phyloP scores from a whole-genome alignment of 2,113 vertebrate species.

The Bostrychus sinensis region DNA sequence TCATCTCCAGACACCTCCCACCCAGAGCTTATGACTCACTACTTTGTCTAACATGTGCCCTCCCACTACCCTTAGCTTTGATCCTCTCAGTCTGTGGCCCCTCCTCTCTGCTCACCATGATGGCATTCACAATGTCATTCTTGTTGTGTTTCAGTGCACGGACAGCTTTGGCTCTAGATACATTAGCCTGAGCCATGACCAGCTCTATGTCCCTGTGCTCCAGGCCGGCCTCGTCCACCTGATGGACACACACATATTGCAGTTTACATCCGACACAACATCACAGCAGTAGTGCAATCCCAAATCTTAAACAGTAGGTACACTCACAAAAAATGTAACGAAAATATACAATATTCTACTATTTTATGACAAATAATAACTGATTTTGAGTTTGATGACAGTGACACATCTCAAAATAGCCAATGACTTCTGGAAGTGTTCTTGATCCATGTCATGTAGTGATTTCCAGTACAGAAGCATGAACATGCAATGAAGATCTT shows the following conservation, averaged over 20 bases:
- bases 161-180: constrained; percentile 92
- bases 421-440: too few relatives aligned
- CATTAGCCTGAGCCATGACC: constrained; percentile 97
- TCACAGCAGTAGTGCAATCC: constrained; percentile 6
- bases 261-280: background rate
- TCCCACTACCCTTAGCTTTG: constrained; percentile 20
- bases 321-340: too few relatives aligned
- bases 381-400: too few relatives aligned
- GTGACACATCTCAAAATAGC: too few relatives aligned
- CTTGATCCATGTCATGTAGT: too few relatives aligned
- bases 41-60: constrained; percentile 53
- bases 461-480: too few relatives aligned
- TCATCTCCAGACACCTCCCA: constrained; percentile 27
- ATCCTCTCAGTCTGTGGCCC: background rate
- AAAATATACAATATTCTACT: too few relatives aligned
- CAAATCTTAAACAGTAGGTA: too few relatives aligned
- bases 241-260: background rate
- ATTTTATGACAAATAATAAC: too few relatives aligned
- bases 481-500: too few relatives aligned
- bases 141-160: constrained; percentile 94
- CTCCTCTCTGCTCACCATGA: constrained; percentile 87
- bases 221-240: constrained; percentile 92
- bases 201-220: constrained; percentile 94
- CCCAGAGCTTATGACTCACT: constrained; percentile 58
- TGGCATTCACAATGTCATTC: constrained; percentile 98